Conservation (phyloP, 2,113 vertebrate species). For the Sylvia atricapilla region DNA sequence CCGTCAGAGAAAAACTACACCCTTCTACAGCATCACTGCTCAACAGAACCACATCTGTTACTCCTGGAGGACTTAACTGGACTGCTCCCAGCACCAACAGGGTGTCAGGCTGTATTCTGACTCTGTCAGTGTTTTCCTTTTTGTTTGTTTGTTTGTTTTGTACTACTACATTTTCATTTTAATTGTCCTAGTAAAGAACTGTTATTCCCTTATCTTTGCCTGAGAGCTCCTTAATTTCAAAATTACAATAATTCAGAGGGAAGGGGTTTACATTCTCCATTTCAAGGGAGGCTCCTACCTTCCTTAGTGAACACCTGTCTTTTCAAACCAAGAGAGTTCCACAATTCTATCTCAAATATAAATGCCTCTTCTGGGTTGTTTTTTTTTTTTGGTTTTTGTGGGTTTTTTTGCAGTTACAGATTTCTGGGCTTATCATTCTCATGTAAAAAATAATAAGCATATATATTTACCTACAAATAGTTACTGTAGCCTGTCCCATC, state of each 20-base stretch:
- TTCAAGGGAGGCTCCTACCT: background rate
- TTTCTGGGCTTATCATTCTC: background rate
- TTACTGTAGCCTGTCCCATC: background rate
- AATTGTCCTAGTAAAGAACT: background rate
- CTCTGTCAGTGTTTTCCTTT: background rate
- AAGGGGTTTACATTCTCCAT: background rate
- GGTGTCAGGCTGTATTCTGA: background rate
- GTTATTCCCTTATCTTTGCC: background rate
- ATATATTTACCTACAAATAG: background rate
- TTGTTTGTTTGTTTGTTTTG: background rate
- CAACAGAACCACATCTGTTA: background rate
- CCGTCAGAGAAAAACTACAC: background rate
- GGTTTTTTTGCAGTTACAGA: background rate
- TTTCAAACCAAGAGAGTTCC: background rate
- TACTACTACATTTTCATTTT: background rate
- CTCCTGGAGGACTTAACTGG: background rate
- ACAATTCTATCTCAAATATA: background rate
- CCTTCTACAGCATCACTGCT: background rate
- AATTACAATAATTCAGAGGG: background rate
- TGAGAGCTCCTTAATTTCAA: background rate
- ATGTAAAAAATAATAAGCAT: background rate
- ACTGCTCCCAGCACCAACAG: background rate
- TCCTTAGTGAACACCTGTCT: background rate
- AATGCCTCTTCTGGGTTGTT: background rate
- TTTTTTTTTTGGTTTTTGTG: background rate